Conservation (phyloP, 2,888 invertebrate genomes). For the Ectemnius continuus region DNA sequence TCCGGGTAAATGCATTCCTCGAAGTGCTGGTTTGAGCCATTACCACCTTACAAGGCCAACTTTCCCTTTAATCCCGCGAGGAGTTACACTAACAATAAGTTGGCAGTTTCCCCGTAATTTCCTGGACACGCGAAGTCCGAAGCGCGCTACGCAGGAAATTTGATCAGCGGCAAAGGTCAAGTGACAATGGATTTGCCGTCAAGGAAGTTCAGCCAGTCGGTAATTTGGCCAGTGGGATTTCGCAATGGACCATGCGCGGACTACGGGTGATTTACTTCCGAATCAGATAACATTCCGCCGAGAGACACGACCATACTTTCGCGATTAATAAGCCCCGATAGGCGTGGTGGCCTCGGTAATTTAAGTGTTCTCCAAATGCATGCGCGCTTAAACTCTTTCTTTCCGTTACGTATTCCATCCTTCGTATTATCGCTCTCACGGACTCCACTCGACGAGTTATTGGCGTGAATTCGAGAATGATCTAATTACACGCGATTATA, state of each 20-base stretch:
- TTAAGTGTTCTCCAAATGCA: slow-evolving; percentile 57
- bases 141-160: not conserved
- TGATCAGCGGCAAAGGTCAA: not conserved
- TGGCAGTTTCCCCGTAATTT: no score
- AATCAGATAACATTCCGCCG: slow-evolving; percentile 66
- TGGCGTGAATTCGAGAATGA: not conserved
- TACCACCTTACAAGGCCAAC: no score
- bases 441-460: not conserved
- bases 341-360: slow-evolving; percentile 68
- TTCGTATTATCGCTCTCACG: slow-evolving; percentile 18
- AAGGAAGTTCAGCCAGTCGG: slow-evolving; percentile 14
- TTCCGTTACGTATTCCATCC: slow-evolving; percentile 25
- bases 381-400: slow-evolving; percentile 36
- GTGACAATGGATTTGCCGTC: not conserved
- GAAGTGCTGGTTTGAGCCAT: no score
- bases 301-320: slow-evolving; percentile 62
- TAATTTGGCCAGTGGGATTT: slow-evolving; percentile 46
- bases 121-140: no score
- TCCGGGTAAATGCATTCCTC: no score
- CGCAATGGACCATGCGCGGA: slow-evolving; percentile 42
- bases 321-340: slow-evolving; percentile 73
- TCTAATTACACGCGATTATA: not conserved
- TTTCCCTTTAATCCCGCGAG: no score
- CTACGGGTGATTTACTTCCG: slow-evolving; percentile 67
- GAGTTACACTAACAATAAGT: no score